A percentile compares a stretch with the other conserved stretches of the same genome.
Conservation (phyloP, 2,888 invertebrate species). For the Rotaria socialis region DNA sequence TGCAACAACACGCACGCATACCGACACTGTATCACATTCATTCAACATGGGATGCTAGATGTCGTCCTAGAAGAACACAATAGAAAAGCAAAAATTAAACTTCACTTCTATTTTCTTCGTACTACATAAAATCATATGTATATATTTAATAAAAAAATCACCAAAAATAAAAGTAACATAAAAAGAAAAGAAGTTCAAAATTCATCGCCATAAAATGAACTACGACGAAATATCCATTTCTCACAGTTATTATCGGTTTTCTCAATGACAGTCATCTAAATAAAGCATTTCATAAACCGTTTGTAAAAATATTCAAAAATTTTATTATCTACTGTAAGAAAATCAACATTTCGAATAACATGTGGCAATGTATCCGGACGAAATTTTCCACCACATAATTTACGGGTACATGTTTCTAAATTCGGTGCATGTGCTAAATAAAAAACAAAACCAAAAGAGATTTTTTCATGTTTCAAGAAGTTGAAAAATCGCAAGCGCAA, state of each 20-base stretch:
- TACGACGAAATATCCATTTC: slow-evolving; percentile 27
- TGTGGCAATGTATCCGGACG: slow-evolving; percentile 57
- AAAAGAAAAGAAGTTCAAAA: background rate
- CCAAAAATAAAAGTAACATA: background rate
- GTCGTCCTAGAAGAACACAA: too few species aligned
- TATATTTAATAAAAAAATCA: background rate
- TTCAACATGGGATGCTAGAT: too few species aligned
- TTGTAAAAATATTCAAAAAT: too few species aligned
- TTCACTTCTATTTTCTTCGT: background rate
- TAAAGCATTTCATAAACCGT: background rate
- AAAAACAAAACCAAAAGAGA: background rate
- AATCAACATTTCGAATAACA: slow-evolving; percentile 36
- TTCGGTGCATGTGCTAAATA: slow-evolving; percentile 81
- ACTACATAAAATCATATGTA: background rate
- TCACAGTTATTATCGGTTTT: slow-evolving; percentile 3
- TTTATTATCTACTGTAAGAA: background rate
- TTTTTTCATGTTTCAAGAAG: background rate
- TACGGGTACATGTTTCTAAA: slow-evolving; percentile 75
- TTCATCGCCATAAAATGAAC: slow-evolving; percentile 31
- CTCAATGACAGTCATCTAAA: slow-evolving; percentile 35
- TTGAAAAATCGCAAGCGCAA: background rate
- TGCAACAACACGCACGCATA: too few species aligned
- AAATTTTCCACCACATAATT: slow-evolving; percentile 68
- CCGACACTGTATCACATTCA: too few species aligned
- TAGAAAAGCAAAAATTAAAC: too few species aligned